Conservation (phyloP, 2,888 invertebrate genomes). For the Tinea pellionella region DNA sequence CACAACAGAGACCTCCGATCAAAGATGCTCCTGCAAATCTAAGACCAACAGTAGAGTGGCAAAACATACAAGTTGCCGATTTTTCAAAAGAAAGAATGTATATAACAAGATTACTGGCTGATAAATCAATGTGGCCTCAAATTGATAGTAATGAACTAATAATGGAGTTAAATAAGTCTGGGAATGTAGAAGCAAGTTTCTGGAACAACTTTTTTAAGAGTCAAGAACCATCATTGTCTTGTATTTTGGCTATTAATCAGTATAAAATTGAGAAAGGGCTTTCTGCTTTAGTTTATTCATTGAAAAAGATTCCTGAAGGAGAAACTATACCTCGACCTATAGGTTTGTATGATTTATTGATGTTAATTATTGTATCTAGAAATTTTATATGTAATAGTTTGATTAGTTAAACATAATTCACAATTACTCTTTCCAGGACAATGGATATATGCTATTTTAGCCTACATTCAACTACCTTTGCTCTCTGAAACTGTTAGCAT, state of each 20-base stretch:
- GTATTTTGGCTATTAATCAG: constrained; percentile 40
- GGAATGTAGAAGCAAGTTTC: constrained; percentile 21
- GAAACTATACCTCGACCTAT: constrained; percentile 41
- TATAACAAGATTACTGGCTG: constrained; percentile 38
- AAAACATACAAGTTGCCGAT: constrained; percentile 74
- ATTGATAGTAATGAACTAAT: constrained; percentile 19
- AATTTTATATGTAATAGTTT: too few species aligned
- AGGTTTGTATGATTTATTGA: constrained; percentile 28
- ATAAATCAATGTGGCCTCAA: constrained; percentile 28
- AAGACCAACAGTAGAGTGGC: constrained; percentile 72
- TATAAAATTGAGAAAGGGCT: constrained; percentile 36
- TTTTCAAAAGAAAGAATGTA: constrained; percentile 74
- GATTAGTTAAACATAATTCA: too few species aligned
- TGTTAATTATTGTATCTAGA: background rate
- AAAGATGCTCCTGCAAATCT: constrained; percentile 35
- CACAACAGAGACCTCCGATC: constrained; percentile 31
- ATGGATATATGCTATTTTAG: constrained; percentile 79
- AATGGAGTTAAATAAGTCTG: constrained; percentile 25
- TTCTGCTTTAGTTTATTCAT: constrained; percentile 32
- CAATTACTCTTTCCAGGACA: constrained; percentile 64
- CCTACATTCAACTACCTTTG: constrained; percentile 74
- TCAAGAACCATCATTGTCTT: constrained; percentile 42
- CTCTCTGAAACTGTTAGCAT: constrained; percentile 75
- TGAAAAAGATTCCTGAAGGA: constrained; percentile 37
- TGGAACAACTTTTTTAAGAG: constrained; percentile 37